These are phyloP conservation scores for Pseudois nayaur DNA, from an alignment of 2,113 vertebrate species.

Conservation along the genomic window DNA sequence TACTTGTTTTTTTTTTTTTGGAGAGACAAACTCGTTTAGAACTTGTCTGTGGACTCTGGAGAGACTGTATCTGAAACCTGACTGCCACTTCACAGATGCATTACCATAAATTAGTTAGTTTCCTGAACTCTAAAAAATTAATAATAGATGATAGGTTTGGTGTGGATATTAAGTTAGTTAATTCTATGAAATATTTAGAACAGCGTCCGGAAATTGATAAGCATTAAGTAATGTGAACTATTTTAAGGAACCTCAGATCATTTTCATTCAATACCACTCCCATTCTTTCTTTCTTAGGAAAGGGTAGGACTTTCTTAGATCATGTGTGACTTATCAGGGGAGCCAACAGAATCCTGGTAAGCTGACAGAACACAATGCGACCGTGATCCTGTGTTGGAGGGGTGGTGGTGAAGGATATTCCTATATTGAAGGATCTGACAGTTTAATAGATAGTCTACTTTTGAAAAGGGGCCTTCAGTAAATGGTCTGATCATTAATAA, in stretches of 20 bases:
- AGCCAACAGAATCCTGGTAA: background rate
- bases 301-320: background rate
- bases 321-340: background rate
- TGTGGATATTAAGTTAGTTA: background rate
- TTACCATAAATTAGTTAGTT: background rate
- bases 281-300: background rate
- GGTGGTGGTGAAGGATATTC: rapidly evolving
- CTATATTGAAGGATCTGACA: background rate
- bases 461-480: background rate
- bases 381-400: background rate
- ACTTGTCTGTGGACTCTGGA: background rate
- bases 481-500: background rate
- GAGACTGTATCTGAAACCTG: background rate
- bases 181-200: background rate
- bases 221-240: background rate
- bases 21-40: background rate
- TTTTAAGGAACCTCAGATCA: background rate
- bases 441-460: background rate
- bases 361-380: background rate
- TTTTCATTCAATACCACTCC: background rate
- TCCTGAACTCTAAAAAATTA: background rate
- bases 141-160: background rate
- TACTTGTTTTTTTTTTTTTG: background rate
- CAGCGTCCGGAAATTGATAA: background rate
- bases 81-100: background rate